These are phyloP conservation scores for Hemiprocne comata DNA, from an alignment of 2,113 vertebrate species.

Conservation along the genomic window DNA sequence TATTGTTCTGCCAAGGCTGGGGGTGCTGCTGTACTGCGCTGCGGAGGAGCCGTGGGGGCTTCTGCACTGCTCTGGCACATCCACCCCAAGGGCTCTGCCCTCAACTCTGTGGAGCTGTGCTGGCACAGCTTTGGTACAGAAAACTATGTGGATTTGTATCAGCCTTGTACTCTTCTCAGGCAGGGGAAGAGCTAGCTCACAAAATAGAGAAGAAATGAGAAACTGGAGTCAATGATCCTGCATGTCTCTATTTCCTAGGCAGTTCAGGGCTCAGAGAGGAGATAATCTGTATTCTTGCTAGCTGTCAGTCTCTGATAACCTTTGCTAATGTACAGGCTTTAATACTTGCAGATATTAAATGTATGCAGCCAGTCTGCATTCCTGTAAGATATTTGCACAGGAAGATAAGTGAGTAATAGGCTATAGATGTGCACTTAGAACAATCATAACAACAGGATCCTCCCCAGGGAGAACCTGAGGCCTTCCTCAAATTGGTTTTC, in stretches of 20 bases:
- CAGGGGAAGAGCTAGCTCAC: neutral
- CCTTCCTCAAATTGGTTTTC: neutral
- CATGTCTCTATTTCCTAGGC: neutral
- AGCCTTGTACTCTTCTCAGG: neutral
- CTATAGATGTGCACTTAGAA: neutral
- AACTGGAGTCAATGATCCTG: neutral
- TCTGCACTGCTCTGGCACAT: neutral
- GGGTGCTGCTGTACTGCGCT: neutral
- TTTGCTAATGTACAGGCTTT: neutral
- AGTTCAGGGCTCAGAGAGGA: neutral
- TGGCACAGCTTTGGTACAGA: neutral
- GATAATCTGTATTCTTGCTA: neutral
- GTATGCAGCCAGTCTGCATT: neutral
- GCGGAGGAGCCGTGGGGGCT: rapidly evolving
- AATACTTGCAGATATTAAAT: neutral
- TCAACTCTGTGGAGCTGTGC: neutral
- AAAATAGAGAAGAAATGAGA: neutral
- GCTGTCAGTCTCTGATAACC: neutral
- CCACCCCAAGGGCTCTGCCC: neutral
- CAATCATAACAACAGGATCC: neutral
- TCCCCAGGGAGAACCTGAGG: neutral
- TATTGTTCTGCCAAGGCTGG: neutral
- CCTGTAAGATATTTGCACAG: neutral
- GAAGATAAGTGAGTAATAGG: constrained; percentile 9
- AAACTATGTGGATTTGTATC: rapidly evolving